Base-by-base conservation (phyloP, 2,888 invertebrate genomes). In the Xestia sexstrigata region DNA sequence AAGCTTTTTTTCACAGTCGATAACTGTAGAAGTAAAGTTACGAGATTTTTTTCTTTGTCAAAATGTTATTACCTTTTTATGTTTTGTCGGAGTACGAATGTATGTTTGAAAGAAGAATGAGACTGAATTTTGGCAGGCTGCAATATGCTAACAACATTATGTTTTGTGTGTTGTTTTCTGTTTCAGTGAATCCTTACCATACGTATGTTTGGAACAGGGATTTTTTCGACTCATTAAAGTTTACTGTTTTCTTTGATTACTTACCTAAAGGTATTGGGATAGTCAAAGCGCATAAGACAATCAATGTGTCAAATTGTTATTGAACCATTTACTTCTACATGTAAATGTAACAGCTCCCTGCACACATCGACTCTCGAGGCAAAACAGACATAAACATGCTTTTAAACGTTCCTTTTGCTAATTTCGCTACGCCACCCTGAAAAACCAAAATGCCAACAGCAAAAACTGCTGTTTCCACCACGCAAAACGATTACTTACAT, bases 111-210 rank as follows among this genome's bases (percentile, higher is more conserved):
- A 68, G 62, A 82, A 63, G 78, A 58, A 83, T 78, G n/a, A 23
- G 68, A 52, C 9, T 23, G 45, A 58, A 42, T 83, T 69, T 81
- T 81, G 83, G 83, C 78, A 83, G 60, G 58, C 68, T 63, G 71
- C 45, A 39, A 13, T 78, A 68, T 58, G 78, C 55, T 62, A 62
- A 68, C 47, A 17, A 68, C 55, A 15, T 60, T 55, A 66, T 66
- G 52, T 49, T 80, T 70, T 62, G 42, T 47, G 2, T 82, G 20
- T 67, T 77, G 42, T 47, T 67, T 70, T 62, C 60, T 82, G 20
- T 52, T 45, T 23, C 55, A 13, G 9, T 26, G 23, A 75, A 52
- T 42, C 23, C 42, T 11, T 30, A 49, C 35, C 4, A 30, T 42
- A 55, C 9, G 15, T 47, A 26, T 39, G 7, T 45, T 39, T 52